phyloP scores from a whole-genome alignment of 2,113 vertebrate species.

The Artemisiospiza belli region DNA sequence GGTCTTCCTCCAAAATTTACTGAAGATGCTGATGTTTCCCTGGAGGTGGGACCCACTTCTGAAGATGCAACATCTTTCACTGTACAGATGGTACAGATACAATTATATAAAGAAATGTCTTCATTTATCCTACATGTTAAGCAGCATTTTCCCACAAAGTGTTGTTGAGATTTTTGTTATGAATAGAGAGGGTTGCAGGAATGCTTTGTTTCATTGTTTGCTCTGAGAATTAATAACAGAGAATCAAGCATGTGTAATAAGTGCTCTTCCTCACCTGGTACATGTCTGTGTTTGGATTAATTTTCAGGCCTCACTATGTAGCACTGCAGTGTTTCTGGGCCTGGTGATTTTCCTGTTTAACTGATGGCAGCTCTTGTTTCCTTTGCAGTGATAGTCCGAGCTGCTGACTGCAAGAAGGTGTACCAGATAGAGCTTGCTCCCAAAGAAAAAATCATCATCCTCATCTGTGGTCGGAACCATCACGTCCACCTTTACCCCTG shows the following conservation, averaged over 20 bases:
- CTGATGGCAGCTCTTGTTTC: background rate
- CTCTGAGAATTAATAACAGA: background rate
- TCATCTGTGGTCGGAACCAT: constrained; percentile 91
- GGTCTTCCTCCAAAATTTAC: background rate
- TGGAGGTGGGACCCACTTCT: background rate
- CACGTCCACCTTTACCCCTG: constrained; percentile 91
- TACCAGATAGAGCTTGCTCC: constrained; percentile 91
- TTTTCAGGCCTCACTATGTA: background rate
- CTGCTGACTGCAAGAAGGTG: constrained; percentile 94
- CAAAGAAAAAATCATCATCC: constrained; percentile 85
- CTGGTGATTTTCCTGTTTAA: background rate
- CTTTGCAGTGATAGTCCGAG: constrained; percentile 89
- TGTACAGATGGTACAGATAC: background rate
- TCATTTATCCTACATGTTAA: background rate
- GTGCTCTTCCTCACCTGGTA: background rate
- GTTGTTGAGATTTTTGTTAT: background rate
- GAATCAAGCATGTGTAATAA: background rate
- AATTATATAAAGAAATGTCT: background rate
- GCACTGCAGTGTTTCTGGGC: background rate
- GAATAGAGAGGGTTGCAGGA: background rate
- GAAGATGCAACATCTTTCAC: background rate
- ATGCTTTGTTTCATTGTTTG: background rate
- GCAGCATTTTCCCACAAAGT: background rate
- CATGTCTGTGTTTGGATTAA: background rate
- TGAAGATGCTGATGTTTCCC: background rate